Percentiles rank a stretch among this genome's conserved stretches.
Evolutionary conservation across 2,888 invertebrate genomes (phyloP).

Genomic region (Himalopsyche tibetana): DNA sequence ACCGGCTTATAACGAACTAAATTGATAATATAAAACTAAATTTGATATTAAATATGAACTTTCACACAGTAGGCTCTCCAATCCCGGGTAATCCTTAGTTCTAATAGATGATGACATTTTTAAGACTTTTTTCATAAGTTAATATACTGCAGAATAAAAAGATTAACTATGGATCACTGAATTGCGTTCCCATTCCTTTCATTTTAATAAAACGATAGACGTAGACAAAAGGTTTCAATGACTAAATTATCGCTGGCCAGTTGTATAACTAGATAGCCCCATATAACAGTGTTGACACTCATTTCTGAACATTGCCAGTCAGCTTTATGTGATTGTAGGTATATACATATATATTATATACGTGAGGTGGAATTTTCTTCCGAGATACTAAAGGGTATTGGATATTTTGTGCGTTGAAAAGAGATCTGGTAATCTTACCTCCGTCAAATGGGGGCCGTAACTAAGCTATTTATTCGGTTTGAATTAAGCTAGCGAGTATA

Average conservation of each 20-base stretch:
- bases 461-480: slow-evolving; percentile 39
- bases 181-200: too few species aligned
- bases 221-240: too few species aligned
- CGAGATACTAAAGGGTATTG: slow-evolving; percentile 28
- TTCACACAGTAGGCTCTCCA: too few species aligned
- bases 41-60: too few species aligned
- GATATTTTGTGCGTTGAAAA: slow-evolving; percentile 38
- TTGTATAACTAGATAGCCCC: neutral
- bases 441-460: slow-evolving; percentile 35
- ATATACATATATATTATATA: neutral
- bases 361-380: neutral
- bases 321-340: slow-evolving; percentile 20
- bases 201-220: too few species aligned
- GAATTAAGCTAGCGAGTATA: slow-evolving; percentile 24
- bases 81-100: too few species aligned
- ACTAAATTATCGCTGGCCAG: neutral
- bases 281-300: neutral
- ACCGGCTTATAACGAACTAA: too few species aligned
- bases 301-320: slow-evolving; percentile 6
- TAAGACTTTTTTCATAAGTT: too few species aligned
- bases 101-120: too few species aligned
- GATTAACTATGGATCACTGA: too few species aligned
- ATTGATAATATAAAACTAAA: too few species aligned
- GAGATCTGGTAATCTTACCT: slow-evolving; percentile 40
- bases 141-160: too few species aligned